These are phyloP conservation scores for Nothocercus julius DNA, from an alignment of 2,113 vertebrate species.

Conservation along the genomic window DNA sequence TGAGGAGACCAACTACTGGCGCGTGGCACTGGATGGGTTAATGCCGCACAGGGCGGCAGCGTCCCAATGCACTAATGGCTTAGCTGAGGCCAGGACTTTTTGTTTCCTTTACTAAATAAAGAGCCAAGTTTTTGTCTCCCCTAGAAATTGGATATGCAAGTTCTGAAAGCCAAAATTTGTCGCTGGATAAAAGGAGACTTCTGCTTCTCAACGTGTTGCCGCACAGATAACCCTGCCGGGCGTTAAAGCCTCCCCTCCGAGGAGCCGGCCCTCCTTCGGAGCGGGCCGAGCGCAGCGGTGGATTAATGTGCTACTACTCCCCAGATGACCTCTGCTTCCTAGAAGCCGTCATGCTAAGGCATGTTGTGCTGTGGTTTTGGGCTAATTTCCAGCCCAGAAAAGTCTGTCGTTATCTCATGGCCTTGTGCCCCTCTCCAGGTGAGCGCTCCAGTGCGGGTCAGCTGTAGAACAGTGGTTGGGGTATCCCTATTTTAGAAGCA, in stretches of 20 bases:
- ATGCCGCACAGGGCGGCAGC: background rate
- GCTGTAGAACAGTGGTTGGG: background rate
- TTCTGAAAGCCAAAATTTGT: background rate
- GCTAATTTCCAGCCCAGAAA: background rate
- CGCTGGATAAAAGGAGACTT: background rate
- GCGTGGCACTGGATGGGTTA: background rate
- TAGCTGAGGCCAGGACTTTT: background rate
- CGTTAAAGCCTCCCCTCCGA: background rate
- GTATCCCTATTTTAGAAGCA: slow-evolving; percentile 72
- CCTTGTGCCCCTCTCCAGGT: background rate
- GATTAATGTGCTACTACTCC: background rate
- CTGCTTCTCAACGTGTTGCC: background rate
- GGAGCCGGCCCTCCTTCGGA: background rate
- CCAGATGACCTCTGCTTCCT: background rate
- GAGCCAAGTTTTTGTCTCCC: background rate
- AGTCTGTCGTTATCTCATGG: fast-evolving
- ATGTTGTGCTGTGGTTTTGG: fast-evolving
- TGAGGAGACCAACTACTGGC: slow-evolving; percentile 26
- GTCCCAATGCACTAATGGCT: slow-evolving; percentile 7
- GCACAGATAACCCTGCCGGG: background rate
- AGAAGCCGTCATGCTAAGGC: fast-evolving
- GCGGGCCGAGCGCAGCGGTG: background rate
- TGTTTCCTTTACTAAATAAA: background rate
- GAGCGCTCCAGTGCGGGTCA: background rate
- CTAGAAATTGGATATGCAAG: background rate